Conservation (phyloP, 2,888 invertebrate species). For the Macaria liturata region DNA sequence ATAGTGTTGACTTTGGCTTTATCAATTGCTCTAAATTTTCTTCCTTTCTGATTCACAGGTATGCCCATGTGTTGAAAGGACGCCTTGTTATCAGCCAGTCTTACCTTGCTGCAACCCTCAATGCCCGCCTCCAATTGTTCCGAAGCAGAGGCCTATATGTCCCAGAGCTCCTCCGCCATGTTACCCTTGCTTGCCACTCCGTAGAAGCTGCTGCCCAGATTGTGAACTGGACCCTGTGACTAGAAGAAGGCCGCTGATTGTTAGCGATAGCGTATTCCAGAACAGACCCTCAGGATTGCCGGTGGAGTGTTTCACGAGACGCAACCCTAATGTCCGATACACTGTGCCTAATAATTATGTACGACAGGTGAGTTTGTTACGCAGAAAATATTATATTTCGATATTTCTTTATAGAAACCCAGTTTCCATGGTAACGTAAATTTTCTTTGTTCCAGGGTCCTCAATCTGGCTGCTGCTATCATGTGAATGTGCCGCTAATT, state of each 20-base stretch:
- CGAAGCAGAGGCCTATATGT: slow-evolving; percentile 74
- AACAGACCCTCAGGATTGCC: slow-evolving; percentile 60
- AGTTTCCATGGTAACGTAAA: neutral
- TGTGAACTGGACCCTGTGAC: slow-evolving; percentile 81
- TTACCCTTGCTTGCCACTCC: slow-evolving; percentile 76
- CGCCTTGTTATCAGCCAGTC: slow-evolving; percentile 69
- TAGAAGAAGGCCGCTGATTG: slow-evolving; percentile 81
- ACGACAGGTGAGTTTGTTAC: slow-evolving; percentile 50
- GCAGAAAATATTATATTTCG: neutral
- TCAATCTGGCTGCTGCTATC: slow-evolving; percentile 51
- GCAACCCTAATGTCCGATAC: slow-evolving; percentile 63
- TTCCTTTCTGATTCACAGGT: slow-evolving; percentile 44
- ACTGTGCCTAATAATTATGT: slow-evolving; percentile 55
- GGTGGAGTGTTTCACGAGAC: slow-evolving; percentile 50
- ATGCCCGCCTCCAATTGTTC: slow-evolving; percentile 79
- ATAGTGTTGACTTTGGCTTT: too few relatives aligned
- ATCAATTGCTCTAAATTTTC: too few relatives aligned
- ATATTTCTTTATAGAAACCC: neutral
- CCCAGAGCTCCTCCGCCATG: slow-evolving; percentile 66
- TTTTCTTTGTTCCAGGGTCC: slow-evolving; percentile 49
- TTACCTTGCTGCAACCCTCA: slow-evolving; percentile 76
- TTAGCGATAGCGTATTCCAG: slow-evolving; percentile 78
- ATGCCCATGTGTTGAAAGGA: slow-evolving; percentile 68
- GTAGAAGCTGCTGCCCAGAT: slow-evolving; percentile 69
- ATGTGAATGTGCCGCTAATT: slow-evolving; percentile 56